Conservation (phyloP, 2,797 vertebrate genomes). For the Mycteria americana region DNA sequence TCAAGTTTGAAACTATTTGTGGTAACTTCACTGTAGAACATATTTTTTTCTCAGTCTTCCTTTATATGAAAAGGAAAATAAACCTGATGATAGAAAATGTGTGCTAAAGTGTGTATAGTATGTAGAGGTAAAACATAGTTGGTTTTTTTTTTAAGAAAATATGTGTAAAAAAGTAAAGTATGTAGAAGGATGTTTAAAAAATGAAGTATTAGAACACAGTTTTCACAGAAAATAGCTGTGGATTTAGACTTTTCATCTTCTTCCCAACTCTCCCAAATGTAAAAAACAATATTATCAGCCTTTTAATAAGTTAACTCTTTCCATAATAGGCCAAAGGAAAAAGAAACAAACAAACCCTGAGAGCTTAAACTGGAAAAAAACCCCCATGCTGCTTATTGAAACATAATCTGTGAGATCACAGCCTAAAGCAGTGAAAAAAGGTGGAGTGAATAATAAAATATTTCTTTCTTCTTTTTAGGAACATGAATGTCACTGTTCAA, state of each 20-base stretch:
- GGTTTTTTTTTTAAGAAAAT: not conserved
- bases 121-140: not conserved
- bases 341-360: not conserved
- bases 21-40: not conserved
- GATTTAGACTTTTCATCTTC: not conserved
- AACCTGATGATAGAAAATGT: not conserved
- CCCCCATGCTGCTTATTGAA: not conserved
- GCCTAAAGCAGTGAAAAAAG: not conserved
- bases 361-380: not conserved
- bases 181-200: not conserved
- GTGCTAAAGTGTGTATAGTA: not conserved
- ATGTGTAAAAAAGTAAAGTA: not conserved
- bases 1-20: not conserved
- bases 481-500: not conserved
- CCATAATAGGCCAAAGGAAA: not conserved
- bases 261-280: accelerated
- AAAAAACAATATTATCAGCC: not conserved
- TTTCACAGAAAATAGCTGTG: not conserved
- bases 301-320: not conserved
- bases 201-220: not conserved
- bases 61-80: not conserved
- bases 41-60: not conserved
- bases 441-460: not conserved
- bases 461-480: not conserved
- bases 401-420: not conserved